Conservation (phyloP, 2,113 vertebrate genomes). For the Shinisaurus crocodilurus region DNA sequence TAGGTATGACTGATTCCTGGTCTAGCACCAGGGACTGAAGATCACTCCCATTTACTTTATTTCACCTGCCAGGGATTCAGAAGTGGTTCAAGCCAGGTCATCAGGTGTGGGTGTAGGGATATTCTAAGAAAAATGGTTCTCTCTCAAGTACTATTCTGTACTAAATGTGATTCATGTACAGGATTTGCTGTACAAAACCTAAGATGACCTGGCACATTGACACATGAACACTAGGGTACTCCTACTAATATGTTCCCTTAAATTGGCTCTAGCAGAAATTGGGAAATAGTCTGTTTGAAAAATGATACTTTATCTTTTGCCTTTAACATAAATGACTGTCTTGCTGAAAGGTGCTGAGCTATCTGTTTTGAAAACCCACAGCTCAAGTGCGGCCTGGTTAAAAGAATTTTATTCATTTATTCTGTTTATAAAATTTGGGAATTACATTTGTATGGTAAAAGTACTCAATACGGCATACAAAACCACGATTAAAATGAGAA, state of each 20-base stretch:
- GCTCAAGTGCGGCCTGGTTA: neutral
- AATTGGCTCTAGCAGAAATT: neutral
- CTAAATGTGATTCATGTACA: neutral
- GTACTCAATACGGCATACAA: neutral
- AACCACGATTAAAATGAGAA: neutral
- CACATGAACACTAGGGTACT: neutral
- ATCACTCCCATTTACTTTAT: neutral
- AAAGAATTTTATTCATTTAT: neutral
- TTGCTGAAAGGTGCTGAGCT: neutral
- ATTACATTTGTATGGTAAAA: neutral
- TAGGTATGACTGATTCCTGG: too few relatives aligned
- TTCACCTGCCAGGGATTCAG: neutral
- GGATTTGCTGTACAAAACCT: neutral
- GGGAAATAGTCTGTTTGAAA: neutral
- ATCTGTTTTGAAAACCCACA: neutral
- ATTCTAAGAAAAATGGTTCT: neutral
- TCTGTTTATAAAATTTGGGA: neutral
- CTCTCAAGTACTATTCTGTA: neutral
- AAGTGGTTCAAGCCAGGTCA: neutral
- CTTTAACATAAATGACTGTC: neutral
- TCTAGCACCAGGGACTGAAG: too few relatives aligned
- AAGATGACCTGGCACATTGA: constrained; percentile 1
- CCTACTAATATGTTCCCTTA: neutral
- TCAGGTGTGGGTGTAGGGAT: neutral
- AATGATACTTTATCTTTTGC: neutral